A percentile compares a stretch with the other conserved stretches of the same genome.
Conservation (phyloP, 1,140 invertebrate genomes). For the Anagrus nilaparvatae region DNA sequence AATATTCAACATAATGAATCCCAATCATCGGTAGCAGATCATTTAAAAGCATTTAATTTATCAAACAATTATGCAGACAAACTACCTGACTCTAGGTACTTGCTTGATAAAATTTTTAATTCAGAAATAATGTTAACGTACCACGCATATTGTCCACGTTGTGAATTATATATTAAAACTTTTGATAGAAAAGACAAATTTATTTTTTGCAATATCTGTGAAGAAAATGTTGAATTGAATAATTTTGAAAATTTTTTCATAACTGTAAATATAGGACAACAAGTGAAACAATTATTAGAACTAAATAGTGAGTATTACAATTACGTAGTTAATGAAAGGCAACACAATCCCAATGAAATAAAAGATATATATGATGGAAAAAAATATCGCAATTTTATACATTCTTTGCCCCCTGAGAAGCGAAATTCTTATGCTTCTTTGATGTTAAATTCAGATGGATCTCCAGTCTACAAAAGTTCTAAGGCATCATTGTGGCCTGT, state of each 20-base stretch:
- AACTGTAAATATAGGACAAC: conserved; percentile 6
- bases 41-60: too few relatives aligned
- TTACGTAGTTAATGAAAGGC: conserved; percentile 3
- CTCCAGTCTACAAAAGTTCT: conserved; percentile 9
- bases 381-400: conserved; percentile 9
- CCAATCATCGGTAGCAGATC: too few relatives aligned
- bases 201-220: too few relatives aligned
- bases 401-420: conserved; percentile 5
- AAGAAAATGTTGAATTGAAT: too few relatives aligned
- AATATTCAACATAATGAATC: too few relatives aligned
- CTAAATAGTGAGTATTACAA: conserved; percentile 11
- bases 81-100: too few relatives aligned
- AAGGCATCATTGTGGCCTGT: conserved; percentile 13
- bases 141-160: too few relatives aligned
- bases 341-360: not conserved
- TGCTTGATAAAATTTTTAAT: too few relatives aligned
- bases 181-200: too few relatives aligned
- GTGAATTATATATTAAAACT: too few relatives aligned
- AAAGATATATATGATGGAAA: conserved; percentile 11
- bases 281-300: conserved; percentile 9
- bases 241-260: conserved; percentile 12
- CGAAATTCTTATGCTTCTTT: conserved; percentile 10
- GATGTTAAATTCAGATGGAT: conserved; percentile 12
- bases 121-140: too few relatives aligned
- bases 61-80: too few relatives aligned